phyloP scores from a whole-genome alignment of 1,140 invertebrate species.

The Bombus sylvicola region DNA sequence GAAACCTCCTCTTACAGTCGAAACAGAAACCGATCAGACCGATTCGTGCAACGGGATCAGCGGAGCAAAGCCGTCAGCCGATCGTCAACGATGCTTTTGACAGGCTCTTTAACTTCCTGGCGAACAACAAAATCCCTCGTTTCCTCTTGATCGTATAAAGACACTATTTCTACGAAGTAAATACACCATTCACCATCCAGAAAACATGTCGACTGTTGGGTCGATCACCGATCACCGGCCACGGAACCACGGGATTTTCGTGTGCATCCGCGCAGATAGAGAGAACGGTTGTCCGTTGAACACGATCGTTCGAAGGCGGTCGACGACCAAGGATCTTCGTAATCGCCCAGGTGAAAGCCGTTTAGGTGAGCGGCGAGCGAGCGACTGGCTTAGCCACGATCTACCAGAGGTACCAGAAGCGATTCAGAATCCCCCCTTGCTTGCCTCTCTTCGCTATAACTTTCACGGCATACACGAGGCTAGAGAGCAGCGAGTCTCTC shows the following conservation, averaged over 20 bases:
- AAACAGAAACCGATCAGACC: background rate
- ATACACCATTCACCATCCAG: constrained; percentile 2
- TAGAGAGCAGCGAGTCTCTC: constrained; percentile 56
- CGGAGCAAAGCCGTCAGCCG: too few relatives aligned
- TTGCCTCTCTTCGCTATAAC: constrained; percentile 43
- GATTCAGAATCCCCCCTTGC: constrained; percentile 52
- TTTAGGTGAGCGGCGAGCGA: constrained; percentile 63
- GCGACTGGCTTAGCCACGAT: constrained; percentile 63
- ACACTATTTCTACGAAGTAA: background rate
- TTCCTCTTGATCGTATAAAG: constrained; percentile 1
- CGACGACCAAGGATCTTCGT: constrained; percentile 47
- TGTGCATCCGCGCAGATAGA: background rate
- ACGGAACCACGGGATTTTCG: background rate
- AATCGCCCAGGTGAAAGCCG: constrained; percentile 64
- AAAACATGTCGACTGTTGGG: constrained; percentile 11
- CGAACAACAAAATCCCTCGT: background rate
- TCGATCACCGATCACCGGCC: constrained; percentile 35
- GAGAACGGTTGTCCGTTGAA: background rate
- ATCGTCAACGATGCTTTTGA: background rate
- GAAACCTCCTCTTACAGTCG: background rate
- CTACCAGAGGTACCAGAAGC: constrained; percentile 61
- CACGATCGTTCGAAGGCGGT: constrained; percentile 32
- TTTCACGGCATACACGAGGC: constrained; percentile 57
- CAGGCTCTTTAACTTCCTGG: background rate
- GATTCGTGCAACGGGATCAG: background rate